Evolutionary conservation across 1,140 invertebrate species (phyloP), one percentile per base, ranked within the genome.

Genomic region (Drosophila micromelanica): DNA sequence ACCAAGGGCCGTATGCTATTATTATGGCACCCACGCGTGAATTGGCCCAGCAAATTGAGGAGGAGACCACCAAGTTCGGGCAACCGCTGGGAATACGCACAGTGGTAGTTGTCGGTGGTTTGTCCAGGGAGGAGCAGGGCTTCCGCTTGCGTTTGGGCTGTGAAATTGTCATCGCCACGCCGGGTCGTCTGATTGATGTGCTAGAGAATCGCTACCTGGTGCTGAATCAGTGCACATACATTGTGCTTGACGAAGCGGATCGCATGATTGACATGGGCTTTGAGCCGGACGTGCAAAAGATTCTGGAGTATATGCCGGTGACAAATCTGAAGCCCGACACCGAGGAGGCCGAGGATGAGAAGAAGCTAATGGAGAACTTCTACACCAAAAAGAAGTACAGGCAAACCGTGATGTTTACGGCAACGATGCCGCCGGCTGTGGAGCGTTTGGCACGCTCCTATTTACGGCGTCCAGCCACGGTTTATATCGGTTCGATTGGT

Each of bases 241-340:
- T 98, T 76, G 97, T 98, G n/a, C 93, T 98, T 49, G 97, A 98
- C 90, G 97, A 98, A 93, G 98, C 98, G 48, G 98, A 99, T 93
- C 95, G 98, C 90, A 99, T 99, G 98, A 99, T 99, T 93, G 98
- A 99, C 93, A 99, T 99, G 98, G 98, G 99, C 93, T 99, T 99
- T 92, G 99, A 99, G 93, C 96, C 97, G 35, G 97, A 99, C 92
- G 98, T 99, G 0, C 98, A 99, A 90, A 99, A 98, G 92, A 99
- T 99, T 92, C 93, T 99, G 1, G 98, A 99, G 87, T 98, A 98
- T 82, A 98, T 99, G 96, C 99, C 99, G 0, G 98, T 99, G 0
- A 96, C 98, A 3, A 99, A 99, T 94, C 94, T 98, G 46, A 99
- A 99, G 92, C 99, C 99, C 2, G 99, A 99, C 90, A 98, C 96